Base-by-base conservation (phyloP, 2,797 vertebrate species). In the Graptemys geographica region DNA sequence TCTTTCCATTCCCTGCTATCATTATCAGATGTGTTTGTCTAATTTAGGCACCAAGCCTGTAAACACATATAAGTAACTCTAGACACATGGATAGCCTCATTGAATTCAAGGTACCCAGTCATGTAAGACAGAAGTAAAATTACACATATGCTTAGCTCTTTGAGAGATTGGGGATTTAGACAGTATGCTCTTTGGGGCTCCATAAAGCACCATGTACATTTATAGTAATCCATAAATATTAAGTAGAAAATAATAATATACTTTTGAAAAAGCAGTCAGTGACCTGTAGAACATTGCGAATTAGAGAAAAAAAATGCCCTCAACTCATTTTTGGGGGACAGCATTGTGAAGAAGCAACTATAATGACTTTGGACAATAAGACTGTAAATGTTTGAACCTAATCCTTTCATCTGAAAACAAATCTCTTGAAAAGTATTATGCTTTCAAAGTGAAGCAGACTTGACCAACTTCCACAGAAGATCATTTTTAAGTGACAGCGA, bases 371-470 rank as follows among this genome's bases (percentile, higher is more conserved):
- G 49, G 82, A 84, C n/a, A 88, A 79, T 0, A 0, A 86, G 41
- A 93, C 91, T 89, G 44, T 79, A 94, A 94, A 94, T 6, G 2
- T 49, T 95, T 96, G 85, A 90, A 83, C 37, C 55, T 93, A 90
- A 81, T 69, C 11, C 90, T 93, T 95, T 89, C 28, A 57, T 90
- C 56, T 81, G 74, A 84, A 97, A 92, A 89, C 16, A 81, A 8
- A 84, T 90, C 86, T 23, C 5, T 96, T 84, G 88, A 93, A 86
- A 44, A 83, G 18, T 52, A 62, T 16, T 41, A 83, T 21, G 28
- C 90, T 62, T 92, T 87, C 33, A 94, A 94, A 95, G 56, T 86
- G 69, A 90, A 94, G n/a, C 59, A 84, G 84, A 81, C 74, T 94
- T 94, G 79, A 94, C 78, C 0, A 1, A 53, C 74, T 97, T 94